Base-by-base conservation (phyloP, 2,888 invertebrate genomes). In the Cheilosia impressa region DNA sequence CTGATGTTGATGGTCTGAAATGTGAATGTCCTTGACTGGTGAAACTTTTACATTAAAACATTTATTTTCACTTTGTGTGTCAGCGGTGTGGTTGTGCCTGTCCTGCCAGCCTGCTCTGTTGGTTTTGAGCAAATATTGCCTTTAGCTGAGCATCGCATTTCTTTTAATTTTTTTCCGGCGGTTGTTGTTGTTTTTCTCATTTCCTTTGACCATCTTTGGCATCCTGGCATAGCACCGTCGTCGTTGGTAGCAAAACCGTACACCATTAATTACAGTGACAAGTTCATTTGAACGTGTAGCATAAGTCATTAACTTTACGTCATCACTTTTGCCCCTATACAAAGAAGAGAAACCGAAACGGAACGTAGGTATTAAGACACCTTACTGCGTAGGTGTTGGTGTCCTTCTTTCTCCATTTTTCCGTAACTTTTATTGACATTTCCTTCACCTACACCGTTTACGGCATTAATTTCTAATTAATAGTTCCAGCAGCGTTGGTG, bases 391-490 rank as follows among this genome's bases (percentile, higher is more conserved):
- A 55, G 62, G 63, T 38, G 63, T 45, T n/a, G 4, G 52, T 53
- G 22, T 55, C 31, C 15, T 45, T 15, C 19, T 43, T 24, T 38
- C n/a, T 57, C 9, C 19, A 6, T 43, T 60, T n/a, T 38, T 38
- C 2, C 24, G 34, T 34, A 19, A 13, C 13, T 47, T 45, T 57
- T 24, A 47, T 19, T 63, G 53, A n/a, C 50, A 41, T 17, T 53
- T 17, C 27, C 5, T 41, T 19, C 60, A 47, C 47, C 43, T 13
- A 31, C 10, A 41, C 41, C 31, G 38, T 66, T 38, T 22, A 31
- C 22, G 50, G 63, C 41, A 69, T 79, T 75, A 73, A 84, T 79
- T 75, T 75, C 75, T 75, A 79, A 84, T 84, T 84, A 84, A 79
- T 84, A 84, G 83, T 84, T 84, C 57, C 68, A 75, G 52, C 6